Evolutionary conservation across 2,113 vertebrate species (phyloP).

Genomic region (Mormyrus lacerda): DNA sequence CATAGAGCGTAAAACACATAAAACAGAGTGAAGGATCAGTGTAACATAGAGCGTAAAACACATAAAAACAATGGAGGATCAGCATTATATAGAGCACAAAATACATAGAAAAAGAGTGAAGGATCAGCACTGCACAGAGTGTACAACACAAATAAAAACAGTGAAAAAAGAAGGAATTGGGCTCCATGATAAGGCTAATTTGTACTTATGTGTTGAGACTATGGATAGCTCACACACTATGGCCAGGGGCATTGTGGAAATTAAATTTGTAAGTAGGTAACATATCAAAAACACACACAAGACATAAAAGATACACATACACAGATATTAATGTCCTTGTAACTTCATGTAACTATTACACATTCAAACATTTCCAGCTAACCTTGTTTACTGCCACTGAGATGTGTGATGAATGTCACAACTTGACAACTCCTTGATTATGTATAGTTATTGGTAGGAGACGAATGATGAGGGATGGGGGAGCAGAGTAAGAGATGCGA

Average conservation of each 20-base stretch:
- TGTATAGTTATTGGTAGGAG: neutral
- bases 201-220: neutral
- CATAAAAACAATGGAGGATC: constrained; percentile 17
- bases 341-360: neutral
- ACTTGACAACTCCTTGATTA: neutral
- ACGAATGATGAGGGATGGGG: neutral
- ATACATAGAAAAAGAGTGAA: neutral
- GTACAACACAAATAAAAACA: neutral
- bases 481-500: neutral
- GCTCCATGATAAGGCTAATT: neutral
- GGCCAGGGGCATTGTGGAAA: neutral
- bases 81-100: neutral
- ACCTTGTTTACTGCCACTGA: neutral
- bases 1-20: neutral
- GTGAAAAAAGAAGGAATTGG: neutral
- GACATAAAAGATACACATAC: neutral
- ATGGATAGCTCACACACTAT: neutral
- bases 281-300: neutral
- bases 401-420: neutral
- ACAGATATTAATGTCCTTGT: neutral
- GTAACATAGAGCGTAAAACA: neutral
- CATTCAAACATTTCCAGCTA: neutral
- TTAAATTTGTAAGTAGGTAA: neutral
- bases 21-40: constrained; percentile 11
- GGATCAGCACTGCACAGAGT: constrained; percentile 20